Base-by-base conservation (phyloP, 2,888 invertebrate species). In the Andrena minutula region DNA sequence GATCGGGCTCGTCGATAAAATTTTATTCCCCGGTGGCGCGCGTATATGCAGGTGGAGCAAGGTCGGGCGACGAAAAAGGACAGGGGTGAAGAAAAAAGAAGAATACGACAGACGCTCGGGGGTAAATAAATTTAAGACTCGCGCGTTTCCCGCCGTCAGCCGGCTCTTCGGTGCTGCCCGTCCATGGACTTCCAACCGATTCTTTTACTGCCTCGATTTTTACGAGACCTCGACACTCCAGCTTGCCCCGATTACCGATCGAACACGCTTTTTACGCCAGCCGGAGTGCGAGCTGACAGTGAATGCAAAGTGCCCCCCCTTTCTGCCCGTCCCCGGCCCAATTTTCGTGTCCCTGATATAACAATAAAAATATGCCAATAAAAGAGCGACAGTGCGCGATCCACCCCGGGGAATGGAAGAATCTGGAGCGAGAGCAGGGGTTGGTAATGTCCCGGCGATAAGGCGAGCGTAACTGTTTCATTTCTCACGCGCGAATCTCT, bases 291-390 rank as follows among this genome's bases (percentile, higher is more conserved):
- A 49, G 72, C 64, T 75, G 60, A 35, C 69, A 32, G 66, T 63
- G 86, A 75, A 86, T 86, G 84, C 84, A 86, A 86, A 86, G 68
- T 76, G 70, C 61, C 71, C 68, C 60, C 68, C 60, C 68, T n/a
- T n/a, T 70, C 73, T 53, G 60, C 69, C 73, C 51, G 63, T 70
- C 49, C 58, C 56, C 32, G 65, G 49, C 76, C 73, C 86, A 68
- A 86, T 86, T 82, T 79, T 68, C 73, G 76, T 30, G 64, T 41
- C 53, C 28, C 53, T 32, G 78, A 70, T 69, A 72, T 72, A 79
- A 76, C 82, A 80, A 82, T 84, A 84, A 86, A 86, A 84, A 81
- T 85, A 81, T 85, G 65, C 64, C 78, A 68, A 85, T 77, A 73
- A 73, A 53, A 64, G 30, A 64, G 64, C 47, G 41, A 49, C 69